phyloP scores from a whole-genome alignment of 1,140 invertebrate species.

The Drosophila bocki region DNA sequence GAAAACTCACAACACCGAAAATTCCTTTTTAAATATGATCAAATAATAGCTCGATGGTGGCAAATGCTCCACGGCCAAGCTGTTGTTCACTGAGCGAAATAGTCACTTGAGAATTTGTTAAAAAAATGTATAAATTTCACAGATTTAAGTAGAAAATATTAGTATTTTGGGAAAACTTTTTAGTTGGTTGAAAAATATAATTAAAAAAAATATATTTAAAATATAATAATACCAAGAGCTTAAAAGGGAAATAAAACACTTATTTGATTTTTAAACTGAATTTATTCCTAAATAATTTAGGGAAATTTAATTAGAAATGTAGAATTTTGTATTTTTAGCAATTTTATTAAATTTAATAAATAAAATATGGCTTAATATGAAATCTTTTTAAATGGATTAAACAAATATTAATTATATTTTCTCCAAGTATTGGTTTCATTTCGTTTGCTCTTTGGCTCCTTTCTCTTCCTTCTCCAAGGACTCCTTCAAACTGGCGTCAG shows the following conservation, averaged over 20 bases:
- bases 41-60: slow-evolving; percentile 61
- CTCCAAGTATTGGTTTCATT: not conserved
- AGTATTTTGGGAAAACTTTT: not conserved
- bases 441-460: not conserved
- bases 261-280: not conserved
- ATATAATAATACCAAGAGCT: too few relatives aligned
- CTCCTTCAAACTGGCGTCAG: slow-evolving; percentile 52
- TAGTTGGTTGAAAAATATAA: too few relatives aligned
- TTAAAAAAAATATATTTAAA: too few relatives aligned
- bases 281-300: too few relatives aligned
- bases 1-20: slow-evolving; percentile 45
- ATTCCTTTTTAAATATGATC: slow-evolving; percentile 83
- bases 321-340: too few relatives aligned
- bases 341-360: not conserved
- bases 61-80: slow-evolving; percentile 56
- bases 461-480: slow-evolving; percentile 5
- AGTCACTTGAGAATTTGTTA: not conserved
- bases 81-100: slow-evolving; percentile 42
- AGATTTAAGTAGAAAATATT: too few relatives aligned
- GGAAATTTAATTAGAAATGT: too few relatives aligned
- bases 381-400: not conserved
- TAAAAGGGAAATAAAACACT: too few relatives aligned
- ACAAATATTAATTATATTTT: not conserved
- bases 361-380: not conserved
- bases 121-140: not conserved